phyloP scores from a whole-genome alignment of 2,888 invertebrate genomes.

The Papilio demoleus region DNA sequence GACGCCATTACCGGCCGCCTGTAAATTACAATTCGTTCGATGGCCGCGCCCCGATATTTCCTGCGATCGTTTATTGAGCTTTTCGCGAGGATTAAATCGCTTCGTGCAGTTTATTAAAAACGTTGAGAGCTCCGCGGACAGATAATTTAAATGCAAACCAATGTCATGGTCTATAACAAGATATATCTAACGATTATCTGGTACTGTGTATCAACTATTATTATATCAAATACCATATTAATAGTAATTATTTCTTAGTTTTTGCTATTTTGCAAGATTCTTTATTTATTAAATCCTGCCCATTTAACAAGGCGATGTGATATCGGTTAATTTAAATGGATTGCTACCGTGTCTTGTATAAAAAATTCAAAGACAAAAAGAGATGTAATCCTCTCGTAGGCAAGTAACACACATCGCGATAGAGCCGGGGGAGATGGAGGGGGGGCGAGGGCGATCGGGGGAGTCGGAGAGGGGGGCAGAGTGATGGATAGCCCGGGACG shows the following conservation, averaged over 20 bases:
- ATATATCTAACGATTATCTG: conserved; percentile 4
- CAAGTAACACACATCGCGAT: conserved; percentile 74
- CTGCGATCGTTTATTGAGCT: conserved; percentile 73
- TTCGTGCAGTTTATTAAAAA: conserved; percentile 52
- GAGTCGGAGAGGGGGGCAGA: conserved; percentile 72
- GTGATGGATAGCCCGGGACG: conserved; percentile 84
- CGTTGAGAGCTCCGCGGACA: conserved; percentile 41
- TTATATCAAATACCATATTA: too few species aligned
- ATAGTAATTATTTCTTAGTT: too few species aligned
- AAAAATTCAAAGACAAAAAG: conserved; percentile 51
- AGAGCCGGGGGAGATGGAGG: conserved; percentile 57
- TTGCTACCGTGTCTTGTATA: conserved; percentile 22
- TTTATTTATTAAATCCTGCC: too few species aligned
- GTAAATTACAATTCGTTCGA: conserved; percentile 79
- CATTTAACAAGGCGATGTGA: not conserved
- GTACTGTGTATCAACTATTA: too few species aligned
- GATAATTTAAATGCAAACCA: conserved; percentile 3
- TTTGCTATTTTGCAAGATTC: too few species aligned
- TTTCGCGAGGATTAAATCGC: conserved; percentile 55
- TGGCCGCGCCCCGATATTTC: conserved; percentile 61
- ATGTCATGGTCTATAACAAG: conserved; percentile 5
- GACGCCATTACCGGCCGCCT: conserved; percentile 75
- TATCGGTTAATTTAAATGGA: conserved; percentile 20
- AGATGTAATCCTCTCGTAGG: conserved; percentile 73
- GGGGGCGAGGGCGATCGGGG: conserved; percentile 72